Evolutionary conservation across 2,888 invertebrate genomes (phyloP).

Genomic region (Willowsia nigromaculata): DNA sequence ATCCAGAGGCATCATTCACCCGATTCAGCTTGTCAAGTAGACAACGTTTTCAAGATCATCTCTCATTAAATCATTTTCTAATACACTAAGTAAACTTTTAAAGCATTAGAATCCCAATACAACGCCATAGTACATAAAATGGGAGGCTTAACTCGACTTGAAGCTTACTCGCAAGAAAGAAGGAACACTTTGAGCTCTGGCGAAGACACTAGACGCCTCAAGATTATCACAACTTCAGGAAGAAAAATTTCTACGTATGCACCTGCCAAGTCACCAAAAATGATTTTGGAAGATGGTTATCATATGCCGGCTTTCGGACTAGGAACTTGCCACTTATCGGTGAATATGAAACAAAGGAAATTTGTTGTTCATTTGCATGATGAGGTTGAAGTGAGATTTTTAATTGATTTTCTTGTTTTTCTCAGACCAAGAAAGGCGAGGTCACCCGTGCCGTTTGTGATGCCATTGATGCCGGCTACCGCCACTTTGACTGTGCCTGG

Average conservation of each 20-base stretch:
- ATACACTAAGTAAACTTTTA: neutral
- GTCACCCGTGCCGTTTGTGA: conserved; percentile 80
- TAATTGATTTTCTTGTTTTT: neutral
- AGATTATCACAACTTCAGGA: neutral
- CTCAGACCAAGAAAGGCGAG: neutral
- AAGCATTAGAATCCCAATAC: no score
- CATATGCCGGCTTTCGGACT: neutral
- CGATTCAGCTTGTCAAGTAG: no score
- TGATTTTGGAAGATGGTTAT: neutral
- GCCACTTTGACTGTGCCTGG: conserved; percentile 89
- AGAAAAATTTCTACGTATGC: neutral
- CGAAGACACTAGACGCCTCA: neutral
- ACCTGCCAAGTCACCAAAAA: neutral
- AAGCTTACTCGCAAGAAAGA: neutral
- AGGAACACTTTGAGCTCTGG: neutral
- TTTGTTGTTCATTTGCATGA: neutral
- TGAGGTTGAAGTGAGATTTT: neutral
- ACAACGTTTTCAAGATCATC: no score
- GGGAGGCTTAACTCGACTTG: neutral
- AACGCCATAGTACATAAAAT: no score
- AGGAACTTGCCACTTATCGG: neutral
- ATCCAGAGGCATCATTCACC: no score
- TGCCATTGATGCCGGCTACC: conserved; percentile 89
- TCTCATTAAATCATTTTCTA: neutral
- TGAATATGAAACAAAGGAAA: neutral